Percentiles rank a stretch among this genome's conserved stretches.
These are phyloP conservation scores for Antigone vipio DNA, from an alignment of 2,113 vertebrate species.

Conservation along the genomic window DNA sequence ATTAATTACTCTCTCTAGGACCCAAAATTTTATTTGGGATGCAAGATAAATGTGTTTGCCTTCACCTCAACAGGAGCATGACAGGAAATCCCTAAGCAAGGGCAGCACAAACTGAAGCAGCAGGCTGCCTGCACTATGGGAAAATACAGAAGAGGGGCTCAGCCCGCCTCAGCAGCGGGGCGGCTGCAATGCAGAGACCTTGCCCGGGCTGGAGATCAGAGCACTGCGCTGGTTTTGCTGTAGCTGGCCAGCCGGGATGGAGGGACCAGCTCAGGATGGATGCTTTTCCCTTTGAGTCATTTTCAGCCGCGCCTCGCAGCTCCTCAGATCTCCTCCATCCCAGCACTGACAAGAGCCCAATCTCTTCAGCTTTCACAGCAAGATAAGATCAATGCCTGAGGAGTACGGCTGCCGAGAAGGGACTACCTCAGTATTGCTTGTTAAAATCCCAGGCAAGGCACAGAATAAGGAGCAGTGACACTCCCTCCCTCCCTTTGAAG, in stretches of 20 bases:
- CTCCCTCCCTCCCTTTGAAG: slow-evolving; percentile 12
- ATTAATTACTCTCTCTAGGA: not conserved
- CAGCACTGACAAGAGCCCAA: not conserved
- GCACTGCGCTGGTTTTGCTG: not conserved
- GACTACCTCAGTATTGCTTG: not conserved
- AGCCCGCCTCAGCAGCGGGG: fast-evolving
- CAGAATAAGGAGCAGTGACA: not conserved
- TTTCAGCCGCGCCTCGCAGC: not conserved
- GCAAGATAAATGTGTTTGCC: not conserved
- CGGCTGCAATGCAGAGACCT: not conserved
- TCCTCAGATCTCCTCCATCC: not conserved
- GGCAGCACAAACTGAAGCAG: not conserved
- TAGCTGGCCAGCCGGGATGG: not conserved
- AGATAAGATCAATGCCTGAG: slow-evolving; percentile 30
- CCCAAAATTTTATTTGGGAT: not conserved
- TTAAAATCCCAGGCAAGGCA: not conserved
- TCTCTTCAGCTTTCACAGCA: not conserved
- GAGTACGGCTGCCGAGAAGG: not conserved
- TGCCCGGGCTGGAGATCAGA: not conserved
- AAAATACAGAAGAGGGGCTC: not conserved
- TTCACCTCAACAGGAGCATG: not conserved
- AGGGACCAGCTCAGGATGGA: not conserved
- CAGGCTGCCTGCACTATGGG: not conserved
- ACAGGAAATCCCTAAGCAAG: not conserved
- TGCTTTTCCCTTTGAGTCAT: not conserved